A percentile compares a stretch with the other conserved stretches of the same genome.
These are phyloP conservation scores for Mionectes olivaceus DNA, from an alignment of 2,797 vertebrate genomes.

Conservation along the genomic window DNA sequence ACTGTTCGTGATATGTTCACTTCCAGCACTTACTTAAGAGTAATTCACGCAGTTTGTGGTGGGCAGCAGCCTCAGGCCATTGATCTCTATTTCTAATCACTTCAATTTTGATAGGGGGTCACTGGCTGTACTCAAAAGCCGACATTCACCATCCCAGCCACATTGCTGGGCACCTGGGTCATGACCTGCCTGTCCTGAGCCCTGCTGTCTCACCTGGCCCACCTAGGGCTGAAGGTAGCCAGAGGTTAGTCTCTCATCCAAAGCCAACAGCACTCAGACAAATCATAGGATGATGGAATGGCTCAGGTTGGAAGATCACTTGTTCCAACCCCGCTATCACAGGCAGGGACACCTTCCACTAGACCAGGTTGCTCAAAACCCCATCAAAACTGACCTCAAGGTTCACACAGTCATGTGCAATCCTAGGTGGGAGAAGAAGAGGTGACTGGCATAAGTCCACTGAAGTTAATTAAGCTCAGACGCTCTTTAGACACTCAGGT, in stretches of 20 bases:
- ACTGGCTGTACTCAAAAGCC: not conserved
- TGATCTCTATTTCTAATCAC: not conserved
- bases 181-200: not conserved
- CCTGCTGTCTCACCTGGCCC: not conserved
- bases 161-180: accelerated
- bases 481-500: not conserved
- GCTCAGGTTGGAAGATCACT: not conserved
- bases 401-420: not conserved
- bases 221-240: not conserved
- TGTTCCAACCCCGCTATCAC: not conserved
- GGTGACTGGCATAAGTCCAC: not conserved
- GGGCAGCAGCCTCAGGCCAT: not conserved
- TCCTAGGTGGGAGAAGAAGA: not conserved
- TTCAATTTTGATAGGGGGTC: not conserved
- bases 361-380: not conserved
- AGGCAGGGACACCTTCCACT: not conserved
- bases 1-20: not conserved
- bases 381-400: not conserved
- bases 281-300: not conserved
- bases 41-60: not conserved
- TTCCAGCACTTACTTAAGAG: not conserved
- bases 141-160: not conserved
- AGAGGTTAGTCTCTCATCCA: not conserved
- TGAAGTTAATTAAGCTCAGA: not conserved
- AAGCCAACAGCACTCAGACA: not conserved